These are phyloP conservation scores for Homarus americanus DNA, from an alignment of 1,140 invertebrate genomes.

Conservation along the genomic window DNA sequence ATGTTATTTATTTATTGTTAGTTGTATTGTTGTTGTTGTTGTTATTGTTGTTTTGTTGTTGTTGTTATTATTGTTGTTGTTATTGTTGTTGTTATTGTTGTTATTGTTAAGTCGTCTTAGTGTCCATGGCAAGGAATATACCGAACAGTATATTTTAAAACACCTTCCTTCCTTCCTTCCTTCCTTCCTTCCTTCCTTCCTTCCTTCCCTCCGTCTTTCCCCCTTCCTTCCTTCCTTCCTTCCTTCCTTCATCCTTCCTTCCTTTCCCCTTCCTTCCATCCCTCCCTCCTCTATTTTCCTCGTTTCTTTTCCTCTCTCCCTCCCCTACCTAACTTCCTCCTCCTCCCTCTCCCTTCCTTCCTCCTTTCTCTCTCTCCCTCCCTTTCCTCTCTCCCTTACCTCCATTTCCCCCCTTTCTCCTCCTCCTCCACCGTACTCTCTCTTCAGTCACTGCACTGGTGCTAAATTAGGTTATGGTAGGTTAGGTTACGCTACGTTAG, in stretches of 20 bases:
- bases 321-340: neutral
- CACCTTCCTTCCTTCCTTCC: neutral
- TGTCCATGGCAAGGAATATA: too few species aligned
- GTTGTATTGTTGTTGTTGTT: too few species aligned
- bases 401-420: neutral
- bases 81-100: too few species aligned
- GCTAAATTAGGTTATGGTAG: too few species aligned
- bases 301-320: slow-evolving; percentile 10
- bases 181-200: neutral
- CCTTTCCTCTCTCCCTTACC: neutral
- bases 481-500: too few species aligned
- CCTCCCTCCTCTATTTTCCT: neutral
- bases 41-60: too few species aligned
- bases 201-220: neutral
- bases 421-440: neutral
- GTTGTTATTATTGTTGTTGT: too few species aligned
- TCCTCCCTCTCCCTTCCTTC: too few species aligned
- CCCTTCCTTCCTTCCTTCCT: neutral
- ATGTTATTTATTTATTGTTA: too few species aligned
- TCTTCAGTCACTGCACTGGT: too few species aligned
- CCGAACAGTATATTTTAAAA: too few species aligned
- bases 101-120: too few species aligned
- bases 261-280: neutral
- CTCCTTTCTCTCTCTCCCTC: neutral
- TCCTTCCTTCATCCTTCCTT: neutral